Evolutionary conservation across 53 echinoderm and acorn worm genomes (phyloP).

Genomic region (Pentamera pediparva): DNA sequence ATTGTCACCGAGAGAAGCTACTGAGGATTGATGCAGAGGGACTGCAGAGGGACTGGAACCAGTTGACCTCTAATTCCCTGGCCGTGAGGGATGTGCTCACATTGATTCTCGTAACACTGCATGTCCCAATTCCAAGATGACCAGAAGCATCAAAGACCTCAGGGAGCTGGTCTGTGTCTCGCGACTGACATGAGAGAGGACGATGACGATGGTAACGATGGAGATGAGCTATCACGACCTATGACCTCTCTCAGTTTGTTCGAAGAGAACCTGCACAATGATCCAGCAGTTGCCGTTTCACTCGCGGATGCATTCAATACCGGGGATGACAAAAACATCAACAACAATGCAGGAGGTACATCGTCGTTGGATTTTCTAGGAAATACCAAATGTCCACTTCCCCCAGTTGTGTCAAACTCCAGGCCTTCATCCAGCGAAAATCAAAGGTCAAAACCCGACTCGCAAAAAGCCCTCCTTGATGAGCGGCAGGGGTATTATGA

Average conservation of each 20-base stretch:
- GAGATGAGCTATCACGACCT: constrained; percentile 75
- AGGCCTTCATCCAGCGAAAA: constrained; percentile 59
- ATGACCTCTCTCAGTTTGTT: constrained; percentile 77
- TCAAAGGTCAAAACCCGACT: background rate
- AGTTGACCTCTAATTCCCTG: too few relatives aligned
- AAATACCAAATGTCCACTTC: constrained; percentile 37
- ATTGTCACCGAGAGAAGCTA: too few relatives aligned
- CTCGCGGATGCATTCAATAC: background rate
- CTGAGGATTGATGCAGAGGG: too few relatives aligned
- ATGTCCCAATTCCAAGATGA: constrained; percentile 61
- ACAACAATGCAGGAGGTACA: background rate
- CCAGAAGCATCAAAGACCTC: constrained; percentile 82
- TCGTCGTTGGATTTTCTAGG: background rate
- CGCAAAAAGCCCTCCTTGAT: constrained; percentile 9
- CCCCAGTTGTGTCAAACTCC: constrained; percentile 33
- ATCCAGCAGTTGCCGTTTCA: too few relatives aligned
- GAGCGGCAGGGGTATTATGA: constrained; percentile 66
- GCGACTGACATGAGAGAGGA: constrained; percentile 83
- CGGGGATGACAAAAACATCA: background rate
- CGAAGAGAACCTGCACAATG: constrained; percentile 35
- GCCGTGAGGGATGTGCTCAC: too few relatives aligned
- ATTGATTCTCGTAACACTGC: too few relatives aligned
- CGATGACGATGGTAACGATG: constrained; percentile 69
- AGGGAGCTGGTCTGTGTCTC: constrained; percentile 94
- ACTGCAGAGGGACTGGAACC: too few relatives aligned